Evolutionary conservation across 23 tunicate genomes (phyloP).

Genomic region (Oikopleura vanhoeffeni): DNA sequence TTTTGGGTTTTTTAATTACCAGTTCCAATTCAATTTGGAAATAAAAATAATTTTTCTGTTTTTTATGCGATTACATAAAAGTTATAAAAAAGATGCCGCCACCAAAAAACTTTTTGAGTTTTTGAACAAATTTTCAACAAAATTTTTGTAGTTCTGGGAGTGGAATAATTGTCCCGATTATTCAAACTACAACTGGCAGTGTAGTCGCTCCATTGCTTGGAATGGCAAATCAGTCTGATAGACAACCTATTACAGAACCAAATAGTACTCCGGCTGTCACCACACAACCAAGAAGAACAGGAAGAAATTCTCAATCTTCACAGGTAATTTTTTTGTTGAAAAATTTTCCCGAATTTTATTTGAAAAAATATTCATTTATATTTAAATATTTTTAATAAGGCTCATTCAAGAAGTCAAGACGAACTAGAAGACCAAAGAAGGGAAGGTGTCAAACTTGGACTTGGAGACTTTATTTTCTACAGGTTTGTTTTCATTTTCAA

Average conservation of each 20-base stretch:
- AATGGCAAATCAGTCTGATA: neutral
- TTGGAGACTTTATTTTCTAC: constrained; percentile 96
- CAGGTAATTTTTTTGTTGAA: neutral
- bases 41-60: too few relatives aligned
- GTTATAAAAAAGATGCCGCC: too few relatives aligned
- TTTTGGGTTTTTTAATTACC: too few relatives aligned
- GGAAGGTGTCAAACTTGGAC: constrained; percentile 65
- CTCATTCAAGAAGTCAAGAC: neutral
- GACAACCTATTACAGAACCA: neutral
- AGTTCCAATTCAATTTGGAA: too few relatives aligned
- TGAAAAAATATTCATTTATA: too few relatives aligned
- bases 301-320: neutral
- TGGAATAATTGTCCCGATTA: neutral
- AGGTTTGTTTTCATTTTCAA: too few relatives aligned
- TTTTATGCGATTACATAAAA: too few relatives aligned
- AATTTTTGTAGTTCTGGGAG: neutral
- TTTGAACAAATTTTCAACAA: too few relatives aligned
- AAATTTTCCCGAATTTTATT: neutral
- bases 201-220: neutral
- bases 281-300: neutral
- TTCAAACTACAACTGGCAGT: neutral
- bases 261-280: neutral
- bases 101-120: too few relatives aligned
- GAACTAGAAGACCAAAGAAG: neutral
- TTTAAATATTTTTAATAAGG: too few relatives aligned